phyloP scores from a whole-genome alignment of 2,113 vertebrate genomes.

The Paraplagusia blochii region DNA sequence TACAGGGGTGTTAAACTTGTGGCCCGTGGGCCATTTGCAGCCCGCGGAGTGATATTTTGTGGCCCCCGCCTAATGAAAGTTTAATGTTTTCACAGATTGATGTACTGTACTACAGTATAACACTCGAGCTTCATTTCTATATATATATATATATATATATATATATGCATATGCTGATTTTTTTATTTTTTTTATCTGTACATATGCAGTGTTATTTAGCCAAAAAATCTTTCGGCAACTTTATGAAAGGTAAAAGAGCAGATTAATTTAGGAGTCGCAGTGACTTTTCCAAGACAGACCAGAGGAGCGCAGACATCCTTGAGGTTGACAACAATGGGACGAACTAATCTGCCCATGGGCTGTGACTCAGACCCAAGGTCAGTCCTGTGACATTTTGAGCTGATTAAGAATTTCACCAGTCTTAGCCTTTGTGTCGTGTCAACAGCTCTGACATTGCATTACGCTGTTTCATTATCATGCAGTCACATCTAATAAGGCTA shows the following conservation, averaged over 20 bases:
- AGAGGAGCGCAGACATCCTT: constrained; percentile 47
- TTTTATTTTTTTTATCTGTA: too few relatives aligned
- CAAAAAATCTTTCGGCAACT: too few relatives aligned
- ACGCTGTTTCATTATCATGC: constrained; percentile 73
- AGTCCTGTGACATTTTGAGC: constrained; percentile 72
- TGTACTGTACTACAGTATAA: too few relatives aligned
- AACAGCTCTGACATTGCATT: constrained; percentile 72
- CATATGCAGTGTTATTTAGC: too few relatives aligned
- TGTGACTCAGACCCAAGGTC: constrained; percentile 65
- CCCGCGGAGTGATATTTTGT: too few relatives aligned
- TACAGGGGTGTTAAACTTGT: too few relatives aligned
- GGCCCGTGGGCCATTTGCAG: too few relatives aligned
- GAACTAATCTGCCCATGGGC: constrained; percentile 53
- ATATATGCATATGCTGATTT: too few relatives aligned
- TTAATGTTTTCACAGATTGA: too few relatives aligned
- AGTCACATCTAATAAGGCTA: constrained; percentile 70
- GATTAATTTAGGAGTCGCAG: constrained; percentile 26
- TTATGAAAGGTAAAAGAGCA: not conserved
- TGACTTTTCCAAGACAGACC: constrained; percentile 32
- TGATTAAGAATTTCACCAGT: constrained; percentile 72
- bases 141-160: too few relatives aligned
- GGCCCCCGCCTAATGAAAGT: too few relatives aligned
- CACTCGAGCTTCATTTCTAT: too few relatives aligned
- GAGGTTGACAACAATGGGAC: constrained; percentile 45
- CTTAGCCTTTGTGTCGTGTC: constrained; percentile 68